Evolutionary conservation across 2,113 vertebrate species (phyloP).

Genomic region (Oryzias celebensis): DNA sequence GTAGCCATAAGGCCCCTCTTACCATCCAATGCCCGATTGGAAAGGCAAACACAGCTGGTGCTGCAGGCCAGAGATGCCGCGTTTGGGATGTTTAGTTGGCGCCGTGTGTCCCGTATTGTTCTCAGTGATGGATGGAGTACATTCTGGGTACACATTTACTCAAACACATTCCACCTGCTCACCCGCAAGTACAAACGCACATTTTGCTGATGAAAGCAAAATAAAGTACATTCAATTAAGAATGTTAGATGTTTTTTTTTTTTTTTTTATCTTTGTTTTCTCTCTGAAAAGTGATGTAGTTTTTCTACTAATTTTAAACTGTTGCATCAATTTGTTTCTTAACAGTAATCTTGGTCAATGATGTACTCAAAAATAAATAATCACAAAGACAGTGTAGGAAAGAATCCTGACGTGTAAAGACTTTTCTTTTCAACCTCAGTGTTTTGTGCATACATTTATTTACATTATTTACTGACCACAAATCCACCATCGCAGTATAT

Average conservation of each 20-base stretch:
- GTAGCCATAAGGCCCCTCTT: slow-evolving; percentile 57
- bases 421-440: slow-evolving; percentile 26
- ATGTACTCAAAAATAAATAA: too few relatives aligned
- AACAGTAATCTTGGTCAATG: too few relatives aligned
- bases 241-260: neutral
- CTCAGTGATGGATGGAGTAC: slow-evolving; percentile 58
- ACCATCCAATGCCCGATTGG: slow-evolving; percentile 53
- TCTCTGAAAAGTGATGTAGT: neutral
- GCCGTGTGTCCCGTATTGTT: slow-evolving; percentile 48
- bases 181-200: slow-evolving; percentile 19
- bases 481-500: slow-evolving; percentile 8
- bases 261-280: neutral
- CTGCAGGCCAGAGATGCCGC: slow-evolving; percentile 36
- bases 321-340: too few relatives aligned
- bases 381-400: neutral
- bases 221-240: neutral
- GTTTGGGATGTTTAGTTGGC: slow-evolving; percentile 32
- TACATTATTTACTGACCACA: slow-evolving; percentile 2
- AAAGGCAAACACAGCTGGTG: slow-evolving; percentile 78
- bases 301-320: too few relatives aligned
- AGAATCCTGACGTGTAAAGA: slow-evolving; percentile 7
- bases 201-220: too few relatives aligned
- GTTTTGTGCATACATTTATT: slow-evolving; percentile 27
- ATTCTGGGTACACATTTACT: slow-evolving; percentile 48
- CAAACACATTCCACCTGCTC: slow-evolving; percentile 58